Percentiles rank a stretch among this genome's conserved stretches.
Evolutionary conservation across 1,140 invertebrate species (phyloP).

Genomic region (Drosophila auraria): DNA sequence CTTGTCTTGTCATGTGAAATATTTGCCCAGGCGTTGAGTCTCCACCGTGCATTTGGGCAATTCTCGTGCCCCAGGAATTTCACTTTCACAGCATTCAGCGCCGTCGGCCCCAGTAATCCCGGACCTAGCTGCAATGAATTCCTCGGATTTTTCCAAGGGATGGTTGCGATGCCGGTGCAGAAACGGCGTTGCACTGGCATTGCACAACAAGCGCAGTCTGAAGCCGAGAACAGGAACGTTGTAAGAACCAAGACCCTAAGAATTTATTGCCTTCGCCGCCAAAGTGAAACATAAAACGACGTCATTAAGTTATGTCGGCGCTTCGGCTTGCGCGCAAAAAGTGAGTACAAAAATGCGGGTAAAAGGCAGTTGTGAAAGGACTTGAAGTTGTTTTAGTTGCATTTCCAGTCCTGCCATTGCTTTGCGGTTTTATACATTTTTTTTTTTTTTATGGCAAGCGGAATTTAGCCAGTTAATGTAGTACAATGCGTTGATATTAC

Average conservation of each 20-base stretch:
- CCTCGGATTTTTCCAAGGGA: conserved; percentile 49
- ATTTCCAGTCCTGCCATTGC: conserved; percentile 16
- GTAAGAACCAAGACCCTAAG: conserved; percentile 42
- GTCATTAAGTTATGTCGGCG: conserved; percentile 77
- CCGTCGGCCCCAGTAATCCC: conserved; percentile 18
- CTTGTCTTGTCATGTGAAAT: conserved; percentile 67
- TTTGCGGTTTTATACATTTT: conserved; percentile 1
- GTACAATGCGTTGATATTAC: conserved; percentile 13
- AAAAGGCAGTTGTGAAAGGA: background rate
- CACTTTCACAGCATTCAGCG: conserved; percentile 65
- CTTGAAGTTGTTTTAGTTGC: conserved; percentile 14
- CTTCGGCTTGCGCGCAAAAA: conserved; percentile 24
- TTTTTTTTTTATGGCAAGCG: conserved; percentile 2
- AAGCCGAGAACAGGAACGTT: conserved; percentile 18
- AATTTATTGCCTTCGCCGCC: conserved; percentile 76
- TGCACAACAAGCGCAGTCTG: conserved; percentile 18
- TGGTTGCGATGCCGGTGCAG: background rate
- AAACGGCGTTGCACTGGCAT: conserved; percentile 11
- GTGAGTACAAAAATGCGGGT: background rate
- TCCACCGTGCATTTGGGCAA: conserved; percentile 15
- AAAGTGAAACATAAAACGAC: conserved; percentile 81
- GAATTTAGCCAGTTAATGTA: conserved; percentile 21
- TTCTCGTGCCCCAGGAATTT: conserved; percentile 62
- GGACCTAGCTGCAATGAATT: conserved; percentile 52
- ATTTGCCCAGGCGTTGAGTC: conserved; percentile 52